These are phyloP conservation scores for Sinocyclocheilus rhinocerous DNA, from an alignment of 2,113 vertebrate species.

Conservation along the genomic window DNA sequence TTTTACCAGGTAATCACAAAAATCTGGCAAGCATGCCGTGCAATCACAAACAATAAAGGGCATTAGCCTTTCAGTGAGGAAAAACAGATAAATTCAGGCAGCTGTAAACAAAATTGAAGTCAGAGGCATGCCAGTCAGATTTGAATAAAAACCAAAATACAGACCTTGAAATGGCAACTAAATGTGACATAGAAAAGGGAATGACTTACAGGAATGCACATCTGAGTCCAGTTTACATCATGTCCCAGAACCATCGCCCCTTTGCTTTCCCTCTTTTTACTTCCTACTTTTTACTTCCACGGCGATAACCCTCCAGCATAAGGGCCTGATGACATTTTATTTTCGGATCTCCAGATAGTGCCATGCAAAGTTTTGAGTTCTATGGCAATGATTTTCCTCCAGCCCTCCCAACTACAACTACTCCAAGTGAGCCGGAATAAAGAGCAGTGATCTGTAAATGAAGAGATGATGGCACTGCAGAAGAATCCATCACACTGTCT, in stretches of 20 bases:
- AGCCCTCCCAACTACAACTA: not conserved
- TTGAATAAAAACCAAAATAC: not conserved
- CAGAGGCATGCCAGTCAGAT: not conserved
- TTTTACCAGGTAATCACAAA: constrained; percentile 11
- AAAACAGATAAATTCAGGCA: not conserved
- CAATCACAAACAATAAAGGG: not conserved
- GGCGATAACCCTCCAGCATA: not conserved
- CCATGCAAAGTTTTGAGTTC: not conserved
- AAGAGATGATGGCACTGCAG: not conserved
- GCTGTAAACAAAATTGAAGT: not conserved
- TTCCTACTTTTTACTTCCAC: not conserved
- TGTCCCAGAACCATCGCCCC: not conserved
- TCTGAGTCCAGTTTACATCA: not conserved
- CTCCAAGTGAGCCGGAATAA: not conserved
- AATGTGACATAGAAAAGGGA: not conserved
- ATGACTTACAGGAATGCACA: not conserved
- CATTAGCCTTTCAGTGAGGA: not conserved
- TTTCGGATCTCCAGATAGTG: not conserved
- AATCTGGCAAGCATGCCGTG: not conserved
- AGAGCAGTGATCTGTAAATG: not conserved
- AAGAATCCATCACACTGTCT: constrained; percentile 1
- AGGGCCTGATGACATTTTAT: not conserved
- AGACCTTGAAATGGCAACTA: not conserved
- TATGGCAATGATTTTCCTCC: not conserved
- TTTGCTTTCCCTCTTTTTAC: not conserved